Evolutionary conservation across 2,113 vertebrate genomes (phyloP), one percentile per base, ranked within the genome.

Genomic region (Struthidea cinerea): DNA sequence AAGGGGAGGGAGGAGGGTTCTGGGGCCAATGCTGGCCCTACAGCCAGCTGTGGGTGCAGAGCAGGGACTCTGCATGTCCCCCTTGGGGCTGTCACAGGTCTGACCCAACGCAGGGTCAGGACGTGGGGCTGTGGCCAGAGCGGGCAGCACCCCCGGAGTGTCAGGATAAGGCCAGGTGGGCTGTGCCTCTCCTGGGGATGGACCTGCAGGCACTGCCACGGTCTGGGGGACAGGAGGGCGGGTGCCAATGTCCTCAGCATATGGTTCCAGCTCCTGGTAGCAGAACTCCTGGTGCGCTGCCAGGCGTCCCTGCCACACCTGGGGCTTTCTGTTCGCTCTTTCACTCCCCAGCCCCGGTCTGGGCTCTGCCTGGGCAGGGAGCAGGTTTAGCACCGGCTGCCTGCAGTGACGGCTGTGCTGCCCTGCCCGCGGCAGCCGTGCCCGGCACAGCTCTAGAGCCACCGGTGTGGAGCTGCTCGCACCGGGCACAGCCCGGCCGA

Each of bases 311-410:
- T 4, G 6, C 20, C 7, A 10, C 95, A 94, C 50, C 78, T 85
- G 94, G n/a, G 21, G 22, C 5, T 96, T 95, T 97, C 95, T 95
- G 37, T 95, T 96, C 37, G 14, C 57, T n/a, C 37, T 96, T 95
- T 94, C 13, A 0, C 30, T 42, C 6, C 1, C 28, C 15, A 4
- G 50, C 37, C 8, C 18, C 2, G 0, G 22, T 12, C n/a, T 21
- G 11, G 2, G 35, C 37, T 50, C 33, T 60, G 68, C 60, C 64
- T 6, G 44, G 1, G 10, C 77, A 59, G 77, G 80, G 89, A 87
- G 32, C 1, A 5, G 23, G 18, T 2, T 9, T 0, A 3, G 78
- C 41, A 11, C 13, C 1, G 1, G 1, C 46, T 56, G 70, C 52
- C 39, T 2, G 2, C 77, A 81, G 74, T 63, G 75, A 35, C 3